Base-by-base conservation (phyloP, 2,888 invertebrate genomes). In the Podotricha telesiphe region DNA sequence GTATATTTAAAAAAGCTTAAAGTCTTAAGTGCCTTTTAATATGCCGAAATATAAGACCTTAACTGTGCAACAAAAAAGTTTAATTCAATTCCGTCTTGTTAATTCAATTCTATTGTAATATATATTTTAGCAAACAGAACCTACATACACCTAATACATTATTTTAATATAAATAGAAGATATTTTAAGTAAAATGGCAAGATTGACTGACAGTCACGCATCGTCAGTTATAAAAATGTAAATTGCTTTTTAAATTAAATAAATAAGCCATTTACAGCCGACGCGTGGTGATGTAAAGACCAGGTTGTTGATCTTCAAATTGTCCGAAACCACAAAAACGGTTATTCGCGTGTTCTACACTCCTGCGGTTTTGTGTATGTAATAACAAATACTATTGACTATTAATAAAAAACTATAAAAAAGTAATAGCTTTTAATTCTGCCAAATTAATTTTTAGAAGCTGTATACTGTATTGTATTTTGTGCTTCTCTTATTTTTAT, bases 291-390 rank as follows among this genome's bases (percentile, higher is more conserved):
- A 68, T 63, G 68, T 59, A 61, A 64, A 62, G 37, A 74, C 58
- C 69, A 69, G 72, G 62, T 72, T 74, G 78, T 68, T 70, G 78
- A 80, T 65, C 48, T 67, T 70, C 76, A 73, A 77, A 77, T 77
- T 71, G 75, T 75, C 73, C 73, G 62, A 72, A 72, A 75, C 79
- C 77, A 64, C 78, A 77, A 74, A 58, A 70, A 56, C 69, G 67
- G 61, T 67, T 58, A 68, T 62, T 77, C 73, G 78, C 78, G 78
- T 79, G 79, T 74, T n/a, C 75, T 64, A 56, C 72, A 55, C 73
- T 65, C 53, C 53, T 77, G 76, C 56, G 79, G 77, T 78, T 77
- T 64, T 69, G 65, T 69, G 65, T 73, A 64, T 68, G 67, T 63
- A 67, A 67, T 62, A 61, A 62, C 53, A 55, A 51, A 37, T 56